A percentile compares a stretch with the other conserved stretches of the same genome.
phyloP scores from a whole-genome alignment of 2,888 invertebrate species.

The Idaea biselata region DNA sequence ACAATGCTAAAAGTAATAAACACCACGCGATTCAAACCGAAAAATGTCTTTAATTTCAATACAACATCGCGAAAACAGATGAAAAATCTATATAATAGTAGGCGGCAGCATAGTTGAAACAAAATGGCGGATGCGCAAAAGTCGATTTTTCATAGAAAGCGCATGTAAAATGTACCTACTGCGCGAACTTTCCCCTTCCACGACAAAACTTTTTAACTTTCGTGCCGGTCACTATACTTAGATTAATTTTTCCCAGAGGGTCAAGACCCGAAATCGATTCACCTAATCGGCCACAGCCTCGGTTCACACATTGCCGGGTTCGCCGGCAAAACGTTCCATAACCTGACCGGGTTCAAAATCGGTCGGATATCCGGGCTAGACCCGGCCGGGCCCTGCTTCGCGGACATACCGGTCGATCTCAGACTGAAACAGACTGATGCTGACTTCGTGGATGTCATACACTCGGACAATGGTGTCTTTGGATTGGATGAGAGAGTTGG shows the following conservation, averaged over 20 bases:
- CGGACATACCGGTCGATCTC: conserved; percentile 40
- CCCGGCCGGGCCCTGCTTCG: conserved; percentile 73
- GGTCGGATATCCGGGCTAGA: conserved; percentile 64
- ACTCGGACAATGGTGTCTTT: conserved; percentile 60
- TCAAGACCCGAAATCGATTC: conserved; percentile 45
- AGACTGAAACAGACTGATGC: conserved; percentile 54
- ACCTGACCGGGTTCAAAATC: conserved; percentile 46
- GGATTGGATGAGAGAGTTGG: conserved; percentile 55
- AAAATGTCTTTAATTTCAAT: too few relatives aligned
- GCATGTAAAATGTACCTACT: neutral
- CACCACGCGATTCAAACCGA: too few relatives aligned
- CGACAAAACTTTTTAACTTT: too few relatives aligned
- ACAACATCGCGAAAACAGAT: too few relatives aligned
- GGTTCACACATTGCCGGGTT: conserved; percentile 66
- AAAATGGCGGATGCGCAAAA: too few relatives aligned
- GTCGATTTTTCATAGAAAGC: too few relatives aligned
- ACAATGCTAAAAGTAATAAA: too few relatives aligned
- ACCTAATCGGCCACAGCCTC: conserved; percentile 71
- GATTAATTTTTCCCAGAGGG: conserved; percentile 58
- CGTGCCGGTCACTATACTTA: too few relatives aligned
- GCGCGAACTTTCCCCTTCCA: too few relatives aligned
- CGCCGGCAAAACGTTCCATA: conserved; percentile 52
- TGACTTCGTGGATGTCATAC: conserved; percentile 59
- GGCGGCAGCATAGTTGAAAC: too few relatives aligned
- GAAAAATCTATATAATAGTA: too few relatives aligned